Conservation (phyloP, 2,888 invertebrate species). For the Nebria salina region DNA sequence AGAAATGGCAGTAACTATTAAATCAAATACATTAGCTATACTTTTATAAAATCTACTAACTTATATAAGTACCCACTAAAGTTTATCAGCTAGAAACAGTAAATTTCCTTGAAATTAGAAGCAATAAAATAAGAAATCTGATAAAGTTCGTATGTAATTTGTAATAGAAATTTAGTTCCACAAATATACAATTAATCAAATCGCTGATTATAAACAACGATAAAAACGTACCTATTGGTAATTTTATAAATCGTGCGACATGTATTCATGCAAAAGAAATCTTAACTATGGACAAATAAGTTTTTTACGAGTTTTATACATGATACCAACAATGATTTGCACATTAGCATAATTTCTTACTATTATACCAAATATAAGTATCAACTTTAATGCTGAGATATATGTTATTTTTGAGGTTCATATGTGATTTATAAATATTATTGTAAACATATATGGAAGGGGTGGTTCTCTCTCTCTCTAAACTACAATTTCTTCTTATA, state of each 20-base stretch:
- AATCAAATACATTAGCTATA: not conserved
- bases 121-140: not conserved
- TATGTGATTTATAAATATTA: not conserved
- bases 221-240: not conserved
- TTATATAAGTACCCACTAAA: not conserved
- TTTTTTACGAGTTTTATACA: not conserved
- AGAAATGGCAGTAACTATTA: no score
- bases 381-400: not conserved
- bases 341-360: not conserved
- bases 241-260: not conserved
- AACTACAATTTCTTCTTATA: no score
- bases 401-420: not conserved
- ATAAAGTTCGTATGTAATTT: not conserved
- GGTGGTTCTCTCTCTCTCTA: no score
- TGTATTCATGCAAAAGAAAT: not conserved
- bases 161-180: not conserved
- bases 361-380: not conserved
- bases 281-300: not conserved
- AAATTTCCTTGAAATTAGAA: not conserved
- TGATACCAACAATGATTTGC: not conserved
- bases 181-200: not conserved
- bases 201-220: not conserved
- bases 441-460: no score
- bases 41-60: not conserved
- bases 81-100: not conserved